A percentile compares a stretch with the other conserved stretches of the same genome.
Evolutionary conservation across 2,113 vertebrate genomes (phyloP).

Genomic region (Piprites chloris): DNA sequence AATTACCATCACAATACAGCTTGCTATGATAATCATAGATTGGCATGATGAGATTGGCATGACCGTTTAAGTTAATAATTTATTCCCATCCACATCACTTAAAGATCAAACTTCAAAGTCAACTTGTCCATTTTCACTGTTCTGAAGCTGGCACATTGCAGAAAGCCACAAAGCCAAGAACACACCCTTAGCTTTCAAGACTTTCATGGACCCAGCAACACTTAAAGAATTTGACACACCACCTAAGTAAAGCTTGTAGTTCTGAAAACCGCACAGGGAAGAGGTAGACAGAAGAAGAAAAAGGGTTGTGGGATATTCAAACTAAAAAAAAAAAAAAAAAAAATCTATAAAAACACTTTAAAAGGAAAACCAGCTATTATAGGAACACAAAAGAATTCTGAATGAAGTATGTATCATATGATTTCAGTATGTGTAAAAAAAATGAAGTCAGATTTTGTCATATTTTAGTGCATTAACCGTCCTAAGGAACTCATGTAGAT

Average conservation of each 20-base stretch:
- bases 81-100: background rate
- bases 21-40: background rate
- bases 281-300: background rate
- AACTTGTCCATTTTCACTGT: background rate
- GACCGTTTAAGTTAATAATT: conserved; percentile 61
- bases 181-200: background rate
- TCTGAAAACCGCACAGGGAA: background rate
- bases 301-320: background rate
- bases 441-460: background rate
- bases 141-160: background rate
- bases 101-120: conserved; percentile 49
- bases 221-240: background rate
- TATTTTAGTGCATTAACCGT: background rate
- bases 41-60: background rate
- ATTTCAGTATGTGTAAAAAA: background rate
- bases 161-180: background rate
- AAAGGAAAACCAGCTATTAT: background rate
- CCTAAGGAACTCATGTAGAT: background rate
- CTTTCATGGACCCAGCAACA: background rate
- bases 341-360: background rate
- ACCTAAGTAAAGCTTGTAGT: background rate
- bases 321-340: background rate
- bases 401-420: background rate
- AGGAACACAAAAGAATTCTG: background rate
- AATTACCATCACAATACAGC: background rate